Evolutionary conservation across 2,888 invertebrate genomes (phyloP).

Genomic region (Branchipolynoe longqiensis): DNA sequence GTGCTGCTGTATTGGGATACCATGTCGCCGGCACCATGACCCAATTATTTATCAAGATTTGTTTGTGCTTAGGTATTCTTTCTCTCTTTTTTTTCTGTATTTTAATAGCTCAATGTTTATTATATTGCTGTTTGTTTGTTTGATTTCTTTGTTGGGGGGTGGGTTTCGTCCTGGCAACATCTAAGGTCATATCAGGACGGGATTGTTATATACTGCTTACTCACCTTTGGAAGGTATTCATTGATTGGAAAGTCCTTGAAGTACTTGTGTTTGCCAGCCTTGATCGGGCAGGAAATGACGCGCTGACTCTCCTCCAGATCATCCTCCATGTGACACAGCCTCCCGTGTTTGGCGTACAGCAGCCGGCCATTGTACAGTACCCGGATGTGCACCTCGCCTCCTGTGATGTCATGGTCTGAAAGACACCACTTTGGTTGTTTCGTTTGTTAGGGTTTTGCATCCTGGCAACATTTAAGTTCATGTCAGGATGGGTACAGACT

Average conservation of each 20-base stretch:
- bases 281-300: conserved; percentile 74
- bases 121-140: neutral
- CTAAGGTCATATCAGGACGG: too few species aligned
- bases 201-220: neutral
- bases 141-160: neutral
- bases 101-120: neutral
- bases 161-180: neutral
- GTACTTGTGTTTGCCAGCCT: conserved; percentile 70
- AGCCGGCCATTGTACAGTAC: conserved; percentile 75
- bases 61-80: neutral
- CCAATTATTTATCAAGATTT: too few species aligned
- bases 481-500: too few species aligned
- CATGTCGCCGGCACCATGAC: too few species aligned
- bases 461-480: too few species aligned
- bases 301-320: conserved; percentile 68
- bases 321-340: conserved; percentile 74
- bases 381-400: conserved; percentile 72
- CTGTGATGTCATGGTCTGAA: conserved; percentile 71
- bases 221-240: conserved; percentile 75
- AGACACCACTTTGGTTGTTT: too few species aligned
- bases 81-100: neutral
- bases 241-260: conserved; percentile 75
- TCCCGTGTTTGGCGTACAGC: conserved; percentile 76
- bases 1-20: too few species aligned
- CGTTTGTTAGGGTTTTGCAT: too few species aligned